Conservation (phyloP, 2,797 vertebrate species). For the Pantherophis alleghaniensis region DNA sequence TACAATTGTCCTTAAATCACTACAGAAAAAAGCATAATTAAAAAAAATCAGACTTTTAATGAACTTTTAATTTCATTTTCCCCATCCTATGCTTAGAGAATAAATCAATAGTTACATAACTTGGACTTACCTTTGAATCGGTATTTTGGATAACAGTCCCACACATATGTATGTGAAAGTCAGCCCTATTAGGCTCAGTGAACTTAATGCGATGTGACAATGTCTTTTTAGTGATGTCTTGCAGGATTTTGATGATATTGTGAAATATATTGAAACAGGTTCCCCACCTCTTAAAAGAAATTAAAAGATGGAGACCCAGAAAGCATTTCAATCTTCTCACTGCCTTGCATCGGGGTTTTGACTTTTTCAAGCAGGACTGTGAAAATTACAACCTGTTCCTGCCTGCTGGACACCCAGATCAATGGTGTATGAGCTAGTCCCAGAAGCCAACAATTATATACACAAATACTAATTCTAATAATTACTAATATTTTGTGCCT, state of each 20-base stretch:
- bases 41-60: conserved; percentile 3
- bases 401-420: conserved; percentile 18
- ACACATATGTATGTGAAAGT: background rate
- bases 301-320: conserved; percentile 28
- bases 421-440: conserved; percentile 12
- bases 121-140: conserved; percentile 33
- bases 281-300: background rate
- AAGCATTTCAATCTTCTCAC: background rate
- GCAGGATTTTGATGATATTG: conserved; percentile 19
- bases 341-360: background rate
- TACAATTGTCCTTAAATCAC: conserved; percentile 15
- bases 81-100: conserved; percentile 12
- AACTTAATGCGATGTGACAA: accelerated
- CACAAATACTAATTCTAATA: conserved; percentile 50
- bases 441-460: conserved; percentile 24
- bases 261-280: conserved; percentile 16
- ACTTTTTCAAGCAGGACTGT: background rate
- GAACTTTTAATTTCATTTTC: conserved; percentile 48
- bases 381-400: conserved; percentile 26
- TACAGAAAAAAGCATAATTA: conserved; percentile 25
- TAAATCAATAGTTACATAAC: conserved; percentile 27
- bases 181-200: background rate
- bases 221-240: background rate
- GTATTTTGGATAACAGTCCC: background rate
- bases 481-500: conserved; percentile 55